Percentiles rank a stretch among this genome's conserved stretches.
Conservation (phyloP, 2,113 vertebrate species). For the Dromaius novaehollandiae region DNA sequence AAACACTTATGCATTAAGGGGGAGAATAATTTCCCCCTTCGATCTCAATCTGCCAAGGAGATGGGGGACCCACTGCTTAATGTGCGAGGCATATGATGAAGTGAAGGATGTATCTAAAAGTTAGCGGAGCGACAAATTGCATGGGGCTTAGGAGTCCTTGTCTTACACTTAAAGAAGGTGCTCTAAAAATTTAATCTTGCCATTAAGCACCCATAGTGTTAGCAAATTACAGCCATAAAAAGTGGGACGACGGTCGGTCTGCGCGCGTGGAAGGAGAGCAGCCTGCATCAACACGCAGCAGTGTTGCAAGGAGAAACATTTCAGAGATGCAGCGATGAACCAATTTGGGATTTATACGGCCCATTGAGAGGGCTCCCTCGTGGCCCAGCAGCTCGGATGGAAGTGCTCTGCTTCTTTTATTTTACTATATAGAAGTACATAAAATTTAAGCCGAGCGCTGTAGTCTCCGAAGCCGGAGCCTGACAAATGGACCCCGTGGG, state of each 20-base stretch:
- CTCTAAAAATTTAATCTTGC: slow-evolving; percentile 7
- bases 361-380: neutral
- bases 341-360: neutral
- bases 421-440: slow-evolving; percentile 24
- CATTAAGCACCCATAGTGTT: neutral
- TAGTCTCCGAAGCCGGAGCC: slow-evolving; percentile 41
- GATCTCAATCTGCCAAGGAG: neutral
- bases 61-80: neutral
- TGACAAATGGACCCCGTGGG: slow-evolving; percentile 50
- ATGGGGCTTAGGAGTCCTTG: neutral
- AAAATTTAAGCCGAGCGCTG: slow-evolving; percentile 37
- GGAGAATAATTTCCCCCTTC: neutral
- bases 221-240: neutral
- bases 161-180: slow-evolving; percentile 17
- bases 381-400: neutral
- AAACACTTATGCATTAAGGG: accelerated
- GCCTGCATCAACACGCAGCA: accelerated
- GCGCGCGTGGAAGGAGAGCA: neutral
- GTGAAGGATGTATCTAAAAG: slow-evolving; percentile 2
- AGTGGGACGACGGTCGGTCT: neutral
- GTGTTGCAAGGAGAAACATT: neutral
- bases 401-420: slow-evolving; percentile 28
- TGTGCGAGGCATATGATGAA: neutral
- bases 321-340: neutral
- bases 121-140: slow-evolving; percentile 45